phyloP scores from a whole-genome alignment of 2,113 vertebrate species.

The Steatornis caripensis region DNA sequence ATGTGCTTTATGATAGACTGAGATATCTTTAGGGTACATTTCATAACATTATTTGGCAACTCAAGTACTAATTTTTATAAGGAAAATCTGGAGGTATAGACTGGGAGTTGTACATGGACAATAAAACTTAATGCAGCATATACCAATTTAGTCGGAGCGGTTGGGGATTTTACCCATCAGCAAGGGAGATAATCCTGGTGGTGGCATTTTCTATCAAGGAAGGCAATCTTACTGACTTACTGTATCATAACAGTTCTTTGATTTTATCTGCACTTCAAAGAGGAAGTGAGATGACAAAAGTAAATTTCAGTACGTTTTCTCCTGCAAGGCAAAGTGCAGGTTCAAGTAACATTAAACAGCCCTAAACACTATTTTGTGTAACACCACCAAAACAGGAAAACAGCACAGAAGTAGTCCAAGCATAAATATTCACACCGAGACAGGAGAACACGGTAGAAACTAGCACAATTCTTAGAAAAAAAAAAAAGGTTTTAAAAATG shows the following conservation, averaged over 20 bases:
- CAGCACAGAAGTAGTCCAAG: not conserved
- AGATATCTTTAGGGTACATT: not conserved
- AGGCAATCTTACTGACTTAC: not conserved
- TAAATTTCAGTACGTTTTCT: not conserved
- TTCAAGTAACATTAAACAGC: not conserved
- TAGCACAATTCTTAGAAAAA: not conserved
- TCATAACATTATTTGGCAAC: not conserved
- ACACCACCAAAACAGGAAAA: not conserved
- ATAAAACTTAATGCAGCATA: not conserved
- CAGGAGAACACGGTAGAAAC: not conserved
- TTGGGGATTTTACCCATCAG: not conserved
- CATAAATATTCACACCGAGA: not conserved
- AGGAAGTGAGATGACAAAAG: not conserved
- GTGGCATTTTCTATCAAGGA: not conserved
- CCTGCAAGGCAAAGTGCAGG: not conserved
- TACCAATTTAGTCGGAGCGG: not conserved
- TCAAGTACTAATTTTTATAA: not conserved
- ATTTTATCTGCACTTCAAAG: not conserved
- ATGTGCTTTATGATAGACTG: not conserved
- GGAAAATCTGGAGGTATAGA: not conserved
- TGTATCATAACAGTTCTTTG: not conserved
- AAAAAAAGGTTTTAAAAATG: not conserved
- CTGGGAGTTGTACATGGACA: not conserved
- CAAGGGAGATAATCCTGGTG: not conserved
- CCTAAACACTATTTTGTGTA: not conserved